Base-by-base conservation (phyloP, 2,797 vertebrate genomes). In the Morelia viridis region DNA sequence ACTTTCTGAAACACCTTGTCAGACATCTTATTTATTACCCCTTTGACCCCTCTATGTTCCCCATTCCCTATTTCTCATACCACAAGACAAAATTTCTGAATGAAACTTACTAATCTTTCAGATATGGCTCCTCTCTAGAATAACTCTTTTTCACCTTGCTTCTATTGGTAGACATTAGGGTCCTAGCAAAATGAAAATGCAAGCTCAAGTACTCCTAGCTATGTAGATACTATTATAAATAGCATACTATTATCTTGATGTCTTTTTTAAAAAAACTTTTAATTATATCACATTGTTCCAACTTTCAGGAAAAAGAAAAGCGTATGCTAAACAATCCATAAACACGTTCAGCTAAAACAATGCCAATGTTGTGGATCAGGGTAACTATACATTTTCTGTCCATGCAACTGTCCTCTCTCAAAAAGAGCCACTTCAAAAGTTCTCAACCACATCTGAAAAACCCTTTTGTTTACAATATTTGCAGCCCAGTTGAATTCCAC, bases 361-460 rank as follows among this genome's bases (percentile, higher is more conserved):
- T 53, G 61, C 58, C 92, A 96, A 95, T 92, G 88, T 89, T 92
- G 24, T 12, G 9, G 91, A 94, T 87, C 76, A 94, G 94, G 89
- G 88, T 92, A 92, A 92, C 56, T 91, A 91, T 46, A 91, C 95
- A 96, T 94, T 94, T 96, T 94, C 93, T 88, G 93, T 95, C 94
- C 89, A 93, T 94, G 92, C 93, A 91, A 94, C 58, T 93, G 80
- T 56, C 94, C 91, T 95, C 89, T 94, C 90, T 91, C 89, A 96
- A 91, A 93, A 92, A 93, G 89, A 93, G 95, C 91, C 95, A 95
- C 95, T 96, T 93, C 93, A 93, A 92, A 94, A 94, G 89, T 94
- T 94, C 61, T 83, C 91, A n/a, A 94, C 95, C 93, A 95, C 93
- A 95, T 96, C 94, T 93, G 89, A 96, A 94, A 96, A 89, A 92